phyloP scores from a whole-genome alignment of 2,113 vertebrate species.

The Laticauda laticaudata region DNA sequence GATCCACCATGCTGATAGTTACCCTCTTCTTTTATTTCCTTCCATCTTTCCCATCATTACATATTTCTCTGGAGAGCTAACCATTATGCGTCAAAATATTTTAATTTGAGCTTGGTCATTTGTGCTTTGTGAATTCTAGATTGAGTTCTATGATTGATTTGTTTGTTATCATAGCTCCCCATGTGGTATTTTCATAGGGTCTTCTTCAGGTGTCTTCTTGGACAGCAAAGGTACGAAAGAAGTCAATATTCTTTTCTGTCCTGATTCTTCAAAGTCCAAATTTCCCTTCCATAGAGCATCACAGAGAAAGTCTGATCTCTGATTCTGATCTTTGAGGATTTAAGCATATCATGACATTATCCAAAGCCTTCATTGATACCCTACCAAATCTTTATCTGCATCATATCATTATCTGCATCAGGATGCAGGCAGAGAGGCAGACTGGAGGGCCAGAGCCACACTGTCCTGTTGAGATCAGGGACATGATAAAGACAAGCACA shows the following conservation, averaged over 20 bases:
- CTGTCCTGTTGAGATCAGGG: too few relatives aligned
- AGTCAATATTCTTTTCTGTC: neutral
- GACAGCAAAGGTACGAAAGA: neutral
- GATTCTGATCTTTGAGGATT: neutral
- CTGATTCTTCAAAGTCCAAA: neutral
- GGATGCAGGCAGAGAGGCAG: too few relatives aligned
- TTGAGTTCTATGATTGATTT: neutral
- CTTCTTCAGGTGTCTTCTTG: too few relatives aligned
- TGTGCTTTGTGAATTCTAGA: neutral
- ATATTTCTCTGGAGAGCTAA: neutral
- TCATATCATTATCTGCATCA: neutral
- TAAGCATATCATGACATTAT: neutral
- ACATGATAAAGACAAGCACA: too few relatives aligned
- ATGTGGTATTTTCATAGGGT: neutral
- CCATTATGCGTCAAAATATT: neutral
- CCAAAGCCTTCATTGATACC: neutral
- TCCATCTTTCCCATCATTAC: neutral
- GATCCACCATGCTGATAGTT: neutral
- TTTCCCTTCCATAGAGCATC: neutral
- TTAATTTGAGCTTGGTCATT: neutral
- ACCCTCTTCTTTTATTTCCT: neutral
- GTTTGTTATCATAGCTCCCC: neutral
- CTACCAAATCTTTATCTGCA: neutral
- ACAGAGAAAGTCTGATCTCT: neutral
- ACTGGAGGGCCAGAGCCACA: too few relatives aligned